phyloP scores from a whole-genome alignment of 2,113 vertebrate species.

The Clarias batrachus region DNA sequence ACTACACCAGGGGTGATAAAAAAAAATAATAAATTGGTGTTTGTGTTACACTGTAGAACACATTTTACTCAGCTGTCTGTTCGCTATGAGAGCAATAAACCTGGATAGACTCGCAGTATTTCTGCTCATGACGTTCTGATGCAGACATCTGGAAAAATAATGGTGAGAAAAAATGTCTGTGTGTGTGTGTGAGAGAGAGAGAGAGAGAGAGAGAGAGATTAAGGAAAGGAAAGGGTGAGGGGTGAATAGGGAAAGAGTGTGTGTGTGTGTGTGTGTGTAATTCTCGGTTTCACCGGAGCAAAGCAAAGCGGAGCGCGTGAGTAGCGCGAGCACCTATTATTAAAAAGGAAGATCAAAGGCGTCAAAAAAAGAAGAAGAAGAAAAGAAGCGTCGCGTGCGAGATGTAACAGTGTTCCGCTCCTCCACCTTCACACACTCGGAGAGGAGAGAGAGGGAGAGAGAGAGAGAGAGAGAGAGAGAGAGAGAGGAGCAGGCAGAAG shows the following conservation, averaged over 20 bases:
- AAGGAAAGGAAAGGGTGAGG: not conserved
- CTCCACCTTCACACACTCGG: not conserved
- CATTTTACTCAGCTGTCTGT: not conserved
- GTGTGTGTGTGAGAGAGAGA: not conserved
- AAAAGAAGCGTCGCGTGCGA: not conserved
- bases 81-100: not conserved
- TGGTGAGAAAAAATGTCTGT: not conserved
- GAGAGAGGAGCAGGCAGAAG: too few species aligned
- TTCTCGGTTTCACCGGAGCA: not conserved
- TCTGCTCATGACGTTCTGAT: not conserved
- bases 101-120: not conserved
- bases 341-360: constrained; percentile 25
- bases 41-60: not conserved
- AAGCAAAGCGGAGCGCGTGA: not conserved
- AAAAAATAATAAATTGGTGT: not conserved
- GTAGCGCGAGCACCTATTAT: constrained; percentile 12
- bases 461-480: not conserved
- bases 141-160: constrained; percentile 2
- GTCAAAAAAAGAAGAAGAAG: not conserved
- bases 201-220: not conserved
- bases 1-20: not conserved
- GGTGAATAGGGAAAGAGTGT: not conserved
- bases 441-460: not conserved
- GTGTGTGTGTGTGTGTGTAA: constrained; percentile 4
- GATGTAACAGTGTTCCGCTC: not conserved